These are phyloP conservation scores for Steinernema hermaphroditum DNA, from an alignment of 2,888 invertebrate species.

Conservation along the genomic window DNA sequence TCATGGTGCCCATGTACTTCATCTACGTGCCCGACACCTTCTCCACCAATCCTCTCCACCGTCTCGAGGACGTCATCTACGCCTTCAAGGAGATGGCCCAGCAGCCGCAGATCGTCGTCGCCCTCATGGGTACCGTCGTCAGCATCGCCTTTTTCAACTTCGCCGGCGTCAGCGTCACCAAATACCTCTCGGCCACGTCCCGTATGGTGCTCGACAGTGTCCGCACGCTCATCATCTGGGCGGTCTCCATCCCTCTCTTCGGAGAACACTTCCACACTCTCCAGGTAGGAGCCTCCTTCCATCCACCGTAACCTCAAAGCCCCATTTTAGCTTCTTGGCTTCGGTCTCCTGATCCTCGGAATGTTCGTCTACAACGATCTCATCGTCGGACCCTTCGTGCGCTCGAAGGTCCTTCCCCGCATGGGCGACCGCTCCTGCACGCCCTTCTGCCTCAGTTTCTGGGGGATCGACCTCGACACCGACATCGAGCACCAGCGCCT, in stretches of 20 bases:
- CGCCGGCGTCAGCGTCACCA: slow-evolving; percentile 81
- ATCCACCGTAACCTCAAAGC: neutral
- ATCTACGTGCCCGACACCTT: slow-evolving; percentile 77
- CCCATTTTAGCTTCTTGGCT: slow-evolving; percentile 73
- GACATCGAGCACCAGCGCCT: slow-evolving; percentile 43
- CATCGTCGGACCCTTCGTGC: slow-evolving; percentile 63
- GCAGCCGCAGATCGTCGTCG: slow-evolving; percentile 73
- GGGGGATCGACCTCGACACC: slow-evolving; percentile 47
- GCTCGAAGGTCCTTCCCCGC: slow-evolving; percentile 49
- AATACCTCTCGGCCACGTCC: slow-evolving; percentile 88
- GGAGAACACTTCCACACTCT: slow-evolving; percentile 77
- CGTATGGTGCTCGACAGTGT: slow-evolving; percentile 85
- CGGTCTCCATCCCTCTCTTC: slow-evolving; percentile 76
- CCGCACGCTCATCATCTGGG: slow-evolving; percentile 89
- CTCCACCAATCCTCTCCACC: slow-evolving; percentile 74
- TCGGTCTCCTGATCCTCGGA: slow-evolving; percentile 77
- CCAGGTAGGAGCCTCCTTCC: slow-evolving; percentile 56
- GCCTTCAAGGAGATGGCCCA: slow-evolving; percentile 81
- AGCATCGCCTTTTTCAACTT: slow-evolving; percentile 93
- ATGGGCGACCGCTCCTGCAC: slow-evolving; percentile 37
- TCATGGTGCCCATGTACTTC: slow-evolving; percentile 81
- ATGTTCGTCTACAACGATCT: slow-evolving; percentile 77
- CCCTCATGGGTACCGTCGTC: slow-evolving; percentile 72
- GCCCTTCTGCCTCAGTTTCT: slow-evolving; percentile 52
- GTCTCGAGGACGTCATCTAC: slow-evolving; percentile 82